These are phyloP conservation scores for Lordiphosa andalusiaca DNA, from an alignment of 2,888 invertebrate species.

Conservation along the genomic window DNA sequence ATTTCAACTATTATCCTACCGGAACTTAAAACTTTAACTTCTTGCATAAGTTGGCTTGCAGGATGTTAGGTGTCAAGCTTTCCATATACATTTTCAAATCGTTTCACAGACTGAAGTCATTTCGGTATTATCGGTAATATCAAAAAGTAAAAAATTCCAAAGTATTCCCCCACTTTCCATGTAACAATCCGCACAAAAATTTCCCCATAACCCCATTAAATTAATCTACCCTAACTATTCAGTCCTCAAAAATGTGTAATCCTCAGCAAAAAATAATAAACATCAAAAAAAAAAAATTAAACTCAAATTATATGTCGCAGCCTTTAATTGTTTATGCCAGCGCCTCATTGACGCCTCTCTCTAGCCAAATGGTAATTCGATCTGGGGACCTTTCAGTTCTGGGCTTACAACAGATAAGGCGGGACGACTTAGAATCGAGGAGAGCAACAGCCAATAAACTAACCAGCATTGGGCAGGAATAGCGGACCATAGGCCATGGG, in stretches of 20 bases:
- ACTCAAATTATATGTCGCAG: conserved; percentile 28
- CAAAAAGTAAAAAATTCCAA: too few relatives aligned
- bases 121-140: too few relatives aligned
- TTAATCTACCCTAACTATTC: conserved; percentile 27
- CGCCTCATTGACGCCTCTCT: conserved; percentile 69
- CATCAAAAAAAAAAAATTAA: conserved; percentile 12
- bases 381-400: conserved; percentile 16
- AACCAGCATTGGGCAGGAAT: conserved; percentile 78
- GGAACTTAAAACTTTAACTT: too few relatives aligned
- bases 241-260: conserved; percentile 65
- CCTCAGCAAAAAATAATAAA: conserved; percentile 53
- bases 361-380: conserved; percentile 45
- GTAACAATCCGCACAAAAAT: background rate
- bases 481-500: conserved; percentile 77
- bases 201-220: conserved; percentile 13
- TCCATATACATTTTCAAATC: too few relatives aligned
- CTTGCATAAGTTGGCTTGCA: too few relatives aligned
- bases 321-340: conserved; percentile 66
- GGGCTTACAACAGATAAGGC: conserved; percentile 40
- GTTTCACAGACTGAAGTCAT: too few relatives aligned
- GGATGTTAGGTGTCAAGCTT: too few relatives aligned
- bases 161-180: background rate
- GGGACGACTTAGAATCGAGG: conserved; percentile 15
- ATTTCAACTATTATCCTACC: too few relatives aligned
- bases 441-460: conserved; percentile 21